Evolutionary conservation across 2,888 invertebrate genomes (phyloP).

Genomic region (Orchesellides sinensis): DNA sequence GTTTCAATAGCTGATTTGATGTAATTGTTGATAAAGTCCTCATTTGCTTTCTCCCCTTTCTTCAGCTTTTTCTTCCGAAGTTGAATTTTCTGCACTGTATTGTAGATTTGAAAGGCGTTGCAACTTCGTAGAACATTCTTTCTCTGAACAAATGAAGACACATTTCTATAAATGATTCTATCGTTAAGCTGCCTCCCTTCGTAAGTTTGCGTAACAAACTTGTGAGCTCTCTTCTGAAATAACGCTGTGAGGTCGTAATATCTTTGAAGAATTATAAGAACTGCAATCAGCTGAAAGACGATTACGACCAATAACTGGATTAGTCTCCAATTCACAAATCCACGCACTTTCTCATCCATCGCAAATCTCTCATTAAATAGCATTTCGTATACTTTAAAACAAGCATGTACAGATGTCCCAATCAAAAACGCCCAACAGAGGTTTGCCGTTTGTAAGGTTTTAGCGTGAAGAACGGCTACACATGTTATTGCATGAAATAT

Average conservation of each 20-base stretch:
- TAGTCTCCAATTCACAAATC: background rate
- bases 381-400: constrained; percentile 29
- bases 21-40: constrained; percentile 2
- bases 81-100: constrained; percentile 48
- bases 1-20: constrained; percentile 22
- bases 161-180: constrained; percentile 64
- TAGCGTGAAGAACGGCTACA: constrained; percentile 50
- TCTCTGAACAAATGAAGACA: constrained; percentile 60
- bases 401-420: constrained; percentile 22
- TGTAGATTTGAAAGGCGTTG: constrained; percentile 59
- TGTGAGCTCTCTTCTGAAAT: constrained; percentile 35
- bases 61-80: constrained; percentile 29
- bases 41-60: constrained; percentile 16
- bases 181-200: constrained; percentile 64
- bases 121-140: constrained; percentile 63
- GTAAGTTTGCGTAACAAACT: constrained; percentile 43
- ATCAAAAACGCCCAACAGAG: constrained; percentile 52
- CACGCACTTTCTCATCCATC: background rate
- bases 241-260: constrained; percentile 60
- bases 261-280: constrained; percentile 50
- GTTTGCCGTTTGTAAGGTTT: constrained; percentile 33
- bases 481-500: constrained; percentile 47
- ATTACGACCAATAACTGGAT: background rate
- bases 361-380: constrained; percentile 21
- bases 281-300: constrained; percentile 23